A percentile compares a stretch with the other conserved stretches of the same genome.
Evolutionary conservation across 2,113 vertebrate species (phyloP).

Genomic region (Oriolus oriolus): DNA sequence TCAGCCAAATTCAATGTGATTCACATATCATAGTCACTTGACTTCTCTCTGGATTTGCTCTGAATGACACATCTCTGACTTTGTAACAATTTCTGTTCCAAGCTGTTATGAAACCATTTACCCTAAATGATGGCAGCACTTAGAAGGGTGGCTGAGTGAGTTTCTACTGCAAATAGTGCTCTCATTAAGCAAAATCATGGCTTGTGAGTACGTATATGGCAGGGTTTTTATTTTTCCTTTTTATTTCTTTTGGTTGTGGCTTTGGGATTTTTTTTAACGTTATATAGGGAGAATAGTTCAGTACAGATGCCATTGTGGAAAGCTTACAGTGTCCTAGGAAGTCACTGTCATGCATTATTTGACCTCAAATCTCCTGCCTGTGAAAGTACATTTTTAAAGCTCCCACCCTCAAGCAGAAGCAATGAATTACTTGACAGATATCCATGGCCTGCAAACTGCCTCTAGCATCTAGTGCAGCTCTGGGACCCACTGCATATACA

Average conservation of each 20-base stretch:
- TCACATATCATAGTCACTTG: slow-evolving; percentile 51
- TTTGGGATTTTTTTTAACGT: neutral
- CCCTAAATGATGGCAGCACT: slow-evolving; percentile 23
- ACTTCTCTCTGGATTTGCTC: slow-evolving; percentile 41
- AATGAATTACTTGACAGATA: neutral
- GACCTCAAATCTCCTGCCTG: neutral
- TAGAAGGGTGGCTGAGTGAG: neutral
- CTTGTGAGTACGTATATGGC: neutral
- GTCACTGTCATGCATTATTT: neutral
- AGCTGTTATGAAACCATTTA: slow-evolving; percentile 55
- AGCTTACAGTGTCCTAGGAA: neutral
- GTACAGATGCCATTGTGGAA: neutral
- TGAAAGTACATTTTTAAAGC: neutral
- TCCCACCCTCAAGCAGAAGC: neutral
- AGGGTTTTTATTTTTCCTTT: neutral
- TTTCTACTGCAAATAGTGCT: neutral
- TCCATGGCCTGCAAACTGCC: neutral
- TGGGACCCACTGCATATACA: fast-evolving
- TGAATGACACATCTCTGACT: slow-evolving; percentile 57
- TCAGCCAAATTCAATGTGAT: slow-evolving; percentile 54
- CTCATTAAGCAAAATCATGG: neutral
- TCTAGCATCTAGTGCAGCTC: neutral
- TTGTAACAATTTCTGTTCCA: slow-evolving; percentile 33
- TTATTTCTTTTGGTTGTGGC: neutral
- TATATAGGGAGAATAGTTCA: neutral